A percentile compares a stretch with the other conserved stretches of the same genome.
These are phyloP conservation scores for Eugnorisma glareosa DNA, from an alignment of 2,888 invertebrate species.

Conservation along the genomic window DNA sequence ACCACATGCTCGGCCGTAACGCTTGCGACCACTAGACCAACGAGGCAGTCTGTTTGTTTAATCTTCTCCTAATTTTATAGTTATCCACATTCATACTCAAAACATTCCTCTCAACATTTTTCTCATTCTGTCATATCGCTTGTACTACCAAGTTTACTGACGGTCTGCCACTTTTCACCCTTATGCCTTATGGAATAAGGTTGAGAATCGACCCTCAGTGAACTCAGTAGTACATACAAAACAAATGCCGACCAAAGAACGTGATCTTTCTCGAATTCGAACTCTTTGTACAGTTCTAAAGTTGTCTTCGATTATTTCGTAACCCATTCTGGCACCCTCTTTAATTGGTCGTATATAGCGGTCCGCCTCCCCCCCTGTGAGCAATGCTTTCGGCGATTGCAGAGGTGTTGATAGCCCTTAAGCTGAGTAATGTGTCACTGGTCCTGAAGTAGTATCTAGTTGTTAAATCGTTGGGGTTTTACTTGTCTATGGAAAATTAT, in stretches of 20 bases:
- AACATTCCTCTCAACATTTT: neutral
- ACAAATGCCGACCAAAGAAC: constrained; percentile 10
- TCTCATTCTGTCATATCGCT: neutral
- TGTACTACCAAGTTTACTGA: neutral
- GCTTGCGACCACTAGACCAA: too few relatives aligned
- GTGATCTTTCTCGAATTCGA: constrained; percentile 12
- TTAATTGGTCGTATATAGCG: constrained; percentile 57
- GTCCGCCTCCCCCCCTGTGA: constrained; percentile 26
- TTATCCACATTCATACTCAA: neutral
- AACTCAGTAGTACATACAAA: constrained; percentile 1
- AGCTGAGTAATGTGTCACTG: constrained; percentile 43
- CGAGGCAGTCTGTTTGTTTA: too few relatives aligned
- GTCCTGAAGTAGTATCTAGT: constrained; percentile 44
- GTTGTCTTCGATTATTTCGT: constrained; percentile 41
- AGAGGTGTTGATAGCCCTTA: constrained; percentile 52
- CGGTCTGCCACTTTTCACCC: too few relatives aligned
- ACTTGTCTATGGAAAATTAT: neutral
- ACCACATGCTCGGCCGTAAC: too few relatives aligned
- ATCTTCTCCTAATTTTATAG: neutral
- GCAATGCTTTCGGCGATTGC: constrained; percentile 36
- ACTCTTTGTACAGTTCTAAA: constrained; percentile 21
- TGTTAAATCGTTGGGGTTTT: constrained; percentile 12
- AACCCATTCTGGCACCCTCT: constrained; percentile 45
- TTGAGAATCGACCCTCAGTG: too few relatives aligned
- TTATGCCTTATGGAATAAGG: too few relatives aligned